Evolutionary conservation across 23 tunicate genomes (phyloP).

Genomic region (Halocynthia roretzi): DNA sequence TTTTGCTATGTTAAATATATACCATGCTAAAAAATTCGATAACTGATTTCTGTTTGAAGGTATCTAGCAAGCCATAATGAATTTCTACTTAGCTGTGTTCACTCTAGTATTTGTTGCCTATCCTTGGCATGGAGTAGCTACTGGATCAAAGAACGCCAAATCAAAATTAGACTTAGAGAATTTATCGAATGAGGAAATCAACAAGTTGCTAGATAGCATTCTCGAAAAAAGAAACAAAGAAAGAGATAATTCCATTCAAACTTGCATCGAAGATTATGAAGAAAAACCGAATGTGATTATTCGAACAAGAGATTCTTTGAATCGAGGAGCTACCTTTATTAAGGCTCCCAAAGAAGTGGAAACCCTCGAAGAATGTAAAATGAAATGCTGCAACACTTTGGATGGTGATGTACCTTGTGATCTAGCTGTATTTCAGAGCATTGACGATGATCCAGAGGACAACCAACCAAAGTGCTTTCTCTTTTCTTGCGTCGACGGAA

Average conservation of each 20-base stretch:
- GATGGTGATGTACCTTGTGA: conserved; percentile 16
- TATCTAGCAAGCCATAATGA: no score
- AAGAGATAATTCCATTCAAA: neutral
- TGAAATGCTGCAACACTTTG: conserved; percentile 30
- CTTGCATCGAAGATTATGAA: neutral
- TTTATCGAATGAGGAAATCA: conserved; percentile 2
- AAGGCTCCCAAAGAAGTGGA: conserved; percentile 15
- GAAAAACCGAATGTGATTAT: conserved; percentile 21
- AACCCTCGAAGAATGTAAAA: conserved; percentile 31
- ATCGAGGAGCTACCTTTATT: conserved; percentile 63
- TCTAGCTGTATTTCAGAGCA: conserved; percentile 40
- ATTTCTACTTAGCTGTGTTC: no score
- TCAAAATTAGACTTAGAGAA: neutral
- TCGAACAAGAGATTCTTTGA: conserved; percentile 56
- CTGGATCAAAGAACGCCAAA: neutral
- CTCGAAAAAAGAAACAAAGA: neutral
- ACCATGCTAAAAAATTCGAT: no score
- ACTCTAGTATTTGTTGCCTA: no score
- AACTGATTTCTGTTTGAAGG: no score
- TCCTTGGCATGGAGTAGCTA: no score
- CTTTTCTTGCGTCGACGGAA: conserved; percentile 37
- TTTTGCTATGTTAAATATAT: no score
- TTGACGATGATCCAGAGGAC: conserved; percentile 5
- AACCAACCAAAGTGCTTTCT: conserved; percentile 51
- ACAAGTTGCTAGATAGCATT: neutral